Percentiles rank a stretch among this genome's conserved stretches.
Evolutionary conservation across 1,140 invertebrate genomes (phyloP).

Genomic region (Drosophila pseudoobscura): DNA sequence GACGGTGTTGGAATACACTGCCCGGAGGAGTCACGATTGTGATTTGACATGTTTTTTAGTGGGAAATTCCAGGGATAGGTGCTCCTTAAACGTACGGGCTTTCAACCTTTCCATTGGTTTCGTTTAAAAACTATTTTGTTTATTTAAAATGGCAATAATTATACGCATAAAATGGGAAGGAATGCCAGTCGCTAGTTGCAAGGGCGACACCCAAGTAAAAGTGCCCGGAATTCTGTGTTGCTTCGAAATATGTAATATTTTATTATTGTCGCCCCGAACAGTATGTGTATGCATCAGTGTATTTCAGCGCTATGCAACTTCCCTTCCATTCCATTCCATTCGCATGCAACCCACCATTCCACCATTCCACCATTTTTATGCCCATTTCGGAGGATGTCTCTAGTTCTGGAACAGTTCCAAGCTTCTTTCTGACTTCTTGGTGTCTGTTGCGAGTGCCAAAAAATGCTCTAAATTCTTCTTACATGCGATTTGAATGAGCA

Average conservation of each 20-base stretch:
- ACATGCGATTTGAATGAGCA: slow-evolving; percentile 79
- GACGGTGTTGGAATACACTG: neutral
- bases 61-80: neutral
- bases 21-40: no score
- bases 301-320: slow-evolving; percentile 71
- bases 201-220: slow-evolving; percentile 6
- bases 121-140: no score
- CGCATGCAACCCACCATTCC: no score
- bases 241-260: slow-evolving; percentile 73
- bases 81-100: no score
- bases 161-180: no score
- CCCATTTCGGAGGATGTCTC: neutral
- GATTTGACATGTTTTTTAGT: no score
- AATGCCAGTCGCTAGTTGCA: no score
- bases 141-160: no score
- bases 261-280: slow-evolving; percentile 77
- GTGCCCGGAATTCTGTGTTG: slow-evolving; percentile 23
- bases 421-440: slow-evolving; percentile 32
- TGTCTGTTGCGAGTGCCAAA: slow-evolving; percentile 53
- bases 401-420: slow-evolving; percentile 67
- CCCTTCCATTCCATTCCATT: slow-evolving; percentile 11
- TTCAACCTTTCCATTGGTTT: no score
- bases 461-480: slow-evolving; percentile 70
- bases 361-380: slow-evolving; percentile 1
- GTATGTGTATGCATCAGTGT: slow-evolving; percentile 81